Evolutionary conservation across 2,888 invertebrate genomes (phyloP), one percentile per base, ranked within the genome.

Genomic region (Drosophila neoperkinsi): DNA sequence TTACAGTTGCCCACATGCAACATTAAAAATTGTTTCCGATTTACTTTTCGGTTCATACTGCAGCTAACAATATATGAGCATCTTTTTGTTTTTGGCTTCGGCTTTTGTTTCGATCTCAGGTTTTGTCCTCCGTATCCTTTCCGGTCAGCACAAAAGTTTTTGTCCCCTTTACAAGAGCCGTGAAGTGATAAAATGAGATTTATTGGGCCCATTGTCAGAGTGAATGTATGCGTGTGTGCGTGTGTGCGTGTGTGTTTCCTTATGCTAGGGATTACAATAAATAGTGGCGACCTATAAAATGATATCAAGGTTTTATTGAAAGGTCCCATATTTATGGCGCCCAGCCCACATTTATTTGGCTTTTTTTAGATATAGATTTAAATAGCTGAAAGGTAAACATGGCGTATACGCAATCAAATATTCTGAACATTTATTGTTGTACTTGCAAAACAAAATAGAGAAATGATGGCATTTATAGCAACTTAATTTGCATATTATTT

Each of bases 171-270:
- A 73, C 84, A 72, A 59, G 63, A 81, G 84, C 71, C 65, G 60
- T 71, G 65, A 86, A 88, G 90, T 86, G 85, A 86, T 86, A 86
- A 86, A 86, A 90, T 61, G 61, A 77, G 90, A 86, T 86, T 85
- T 90, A 90, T 86, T 89, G 81, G 33, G 30, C 56, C 75, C 69
- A 70, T 84, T 87, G 75, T 76, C 60, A 51, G 53, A n/a, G 28
- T 18, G 30, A 46, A 16, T 21, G 16, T 16, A 7, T 73, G 50
- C 43, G 34, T 53, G 50, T 51, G 34, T 73, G 50, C 43, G 34
- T 53, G 50, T 51, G 34, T 51, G 34, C 36, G 56, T 33, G 52
- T 59, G 46, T 58, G 41, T 62, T 25, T 43, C 28, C 9, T 46
- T 61, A 34, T 49, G 13, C 36, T 50, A 60, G 52, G 71, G 55